phyloP scores from a whole-genome alignment of 2,797 vertebrate genomes.

The Scolopax bukidnonensis region DNA sequence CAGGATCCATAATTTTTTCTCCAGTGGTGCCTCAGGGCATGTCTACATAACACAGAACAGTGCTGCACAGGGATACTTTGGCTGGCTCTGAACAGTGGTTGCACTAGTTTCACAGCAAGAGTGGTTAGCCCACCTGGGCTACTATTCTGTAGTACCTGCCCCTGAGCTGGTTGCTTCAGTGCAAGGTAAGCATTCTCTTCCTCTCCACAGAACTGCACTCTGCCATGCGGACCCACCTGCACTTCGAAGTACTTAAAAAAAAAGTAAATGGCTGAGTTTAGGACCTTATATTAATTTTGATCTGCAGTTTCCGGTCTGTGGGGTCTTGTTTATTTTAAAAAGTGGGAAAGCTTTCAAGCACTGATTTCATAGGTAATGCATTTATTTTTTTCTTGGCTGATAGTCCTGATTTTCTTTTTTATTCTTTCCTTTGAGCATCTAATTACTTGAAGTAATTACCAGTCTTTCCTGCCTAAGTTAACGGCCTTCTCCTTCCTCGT shows the following conservation, averaged over 20 bases:
- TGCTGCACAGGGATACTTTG: neutral
- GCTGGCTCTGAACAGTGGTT: neutral
- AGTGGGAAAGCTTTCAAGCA: constrained; percentile 14
- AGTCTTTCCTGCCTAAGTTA: constrained; percentile 36
- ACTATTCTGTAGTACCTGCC: neutral
- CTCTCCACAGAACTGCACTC: neutral
- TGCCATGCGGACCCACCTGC: neutral
- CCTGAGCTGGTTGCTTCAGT: neutral
- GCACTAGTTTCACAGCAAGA: neutral
- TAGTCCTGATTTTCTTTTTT: neutral
- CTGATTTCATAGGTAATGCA: neutral
- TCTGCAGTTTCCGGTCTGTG: neutral
- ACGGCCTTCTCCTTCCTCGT: constrained; percentile 24
- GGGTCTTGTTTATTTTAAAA: constrained; percentile 19
- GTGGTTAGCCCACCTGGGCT: neutral
- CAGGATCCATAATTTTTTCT: neutral
- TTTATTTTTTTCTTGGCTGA: constrained; percentile 1
- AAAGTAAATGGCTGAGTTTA: neutral
- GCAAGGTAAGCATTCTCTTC: neutral
- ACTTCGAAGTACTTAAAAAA: neutral
- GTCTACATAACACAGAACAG: accelerated
- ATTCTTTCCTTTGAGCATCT: constrained; percentile 18
- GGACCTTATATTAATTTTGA: neutral
- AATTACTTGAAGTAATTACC: constrained; percentile 32
- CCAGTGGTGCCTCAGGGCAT: neutral